Evolutionary conservation across 2,888 invertebrate genomes (phyloP), one percentile per base, ranked within the genome.

Genomic region (Smittia sp.): DNA sequence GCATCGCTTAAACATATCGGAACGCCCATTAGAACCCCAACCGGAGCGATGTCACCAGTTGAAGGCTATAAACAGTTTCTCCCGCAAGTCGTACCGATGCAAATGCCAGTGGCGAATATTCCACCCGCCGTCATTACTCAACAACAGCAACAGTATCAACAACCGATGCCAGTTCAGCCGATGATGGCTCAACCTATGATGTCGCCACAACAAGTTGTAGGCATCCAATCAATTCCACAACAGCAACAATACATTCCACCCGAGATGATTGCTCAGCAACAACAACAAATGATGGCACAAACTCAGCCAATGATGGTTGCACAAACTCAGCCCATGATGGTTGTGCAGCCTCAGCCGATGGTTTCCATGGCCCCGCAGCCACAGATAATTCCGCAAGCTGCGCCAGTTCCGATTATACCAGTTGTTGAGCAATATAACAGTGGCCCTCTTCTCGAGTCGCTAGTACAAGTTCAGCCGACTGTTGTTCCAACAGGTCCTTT

Each of bases 1-100:
- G 86, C 88, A 4, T 91, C 92, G 0, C 80, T 92, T 7, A 87
- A 86, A 67, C 85, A 85, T 9, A 81, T 83, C 63, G 79, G 78
- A 27, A 81, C 79, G 66, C 82, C 81, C 39, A 79, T 77, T 11
- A 76, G 80, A 77, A 81, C 80, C 18, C 82, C 81, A 58, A 80
- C 82, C 24, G 80, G 79, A 15, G 79, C 79, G 66, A 75, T 81
- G 75, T 82, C 81, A 75, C 82, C 82, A 0, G 67, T 81, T 4
- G 72, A 69, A 24, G 54, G 54, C 1, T 69, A 52, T 75, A 52
- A 74, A 74, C 68, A 70, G 58, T 75, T 74, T 70, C 75, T 58
- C 73, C 39, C 68, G 38, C 66, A 74, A 74, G 39, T 69, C n/a
- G 76, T 76, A 73, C 76, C 77, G 76, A 80, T 81, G 0, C 76